Conservation (phyloP, 2,888 invertebrate species). For the Euphydryas editha region DNA sequence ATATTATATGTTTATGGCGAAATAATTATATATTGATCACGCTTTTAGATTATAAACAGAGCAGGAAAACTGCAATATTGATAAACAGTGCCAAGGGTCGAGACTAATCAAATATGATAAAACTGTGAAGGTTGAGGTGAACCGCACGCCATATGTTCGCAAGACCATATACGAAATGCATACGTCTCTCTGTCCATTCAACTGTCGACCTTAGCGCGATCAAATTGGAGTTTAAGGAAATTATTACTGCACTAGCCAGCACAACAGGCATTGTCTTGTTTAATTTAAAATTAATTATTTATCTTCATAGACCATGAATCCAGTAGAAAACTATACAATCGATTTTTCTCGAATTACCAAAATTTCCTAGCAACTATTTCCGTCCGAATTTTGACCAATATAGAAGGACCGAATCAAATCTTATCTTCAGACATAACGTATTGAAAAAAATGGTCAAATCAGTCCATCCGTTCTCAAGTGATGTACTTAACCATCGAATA, state of each 20-base stretch:
- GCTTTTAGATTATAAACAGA: slow-evolving; percentile 12
- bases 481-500: background rate
- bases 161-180: slow-evolving; percentile 27
- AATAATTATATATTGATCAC: background rate
- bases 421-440: no score
- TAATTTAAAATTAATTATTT: slow-evolving; percentile 17
- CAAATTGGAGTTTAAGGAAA: slow-evolving; percentile 27
- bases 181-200: slow-evolving; percentile 36
- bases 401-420: no score
- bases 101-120: slow-evolving; percentile 42
- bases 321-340: no score
- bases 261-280: background rate
- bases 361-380: no score
- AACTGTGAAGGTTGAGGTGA: slow-evolving; percentile 66
- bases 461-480: no score
- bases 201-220: slow-evolving; percentile 30
- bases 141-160: slow-evolving; percentile 66
- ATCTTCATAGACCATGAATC: no score
- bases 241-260: slow-evolving; percentile 17
- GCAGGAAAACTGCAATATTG: slow-evolving; percentile 28
- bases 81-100: slow-evolving; percentile 38
- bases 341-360: no score
- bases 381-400: no score
- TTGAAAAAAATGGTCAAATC: no score
- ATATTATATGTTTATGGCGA: no score